Evolutionary conservation across 2,797 vertebrate species (phyloP), one percentile per base, ranked within the genome.

Genomic region (Sebastes dallii): DNA sequence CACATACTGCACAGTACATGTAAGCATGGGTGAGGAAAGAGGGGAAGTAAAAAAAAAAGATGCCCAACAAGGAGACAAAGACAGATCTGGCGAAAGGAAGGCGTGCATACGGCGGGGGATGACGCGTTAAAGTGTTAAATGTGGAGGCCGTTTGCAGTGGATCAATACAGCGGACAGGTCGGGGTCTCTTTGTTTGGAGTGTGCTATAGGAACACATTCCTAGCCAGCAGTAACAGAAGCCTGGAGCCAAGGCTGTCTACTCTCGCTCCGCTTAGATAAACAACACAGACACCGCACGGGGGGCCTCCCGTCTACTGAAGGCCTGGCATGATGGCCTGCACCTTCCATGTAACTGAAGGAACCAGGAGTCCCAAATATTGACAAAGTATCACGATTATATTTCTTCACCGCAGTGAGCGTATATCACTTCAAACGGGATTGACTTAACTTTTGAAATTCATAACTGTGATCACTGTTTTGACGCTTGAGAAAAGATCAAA

Each of bases 201-300:
- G 90, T 95, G 92, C 94, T 93, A 92, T 91, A 95, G 92, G 93
- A 96, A 96, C 95, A 92, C 95, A 96, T 97, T 97, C 96, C 95
- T 94, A 89, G 94, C 95, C 92, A 91, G 95, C 95, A 94, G 96
- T 96, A 96, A 97, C 95, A 96, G 95, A 95, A 97, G 95, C 90
- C 96, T 97, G 97, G 97, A 98, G 97, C 96, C 97, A 94, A 92
- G 86, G 91, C 94, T 94, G 96, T 96, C 96, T 96, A 95, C 95
- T 95, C 88, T 90, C 94, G 92, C 90, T 88, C 87, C 72, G 88
- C 96, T 96, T 96, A 95, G 95, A 97, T 97, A 97, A 97, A 97
- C 96, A 98, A 90, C 85, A 65, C 83, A 93, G 91, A 93, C 93
- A 92, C 87, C 68, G 77, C 96, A 90, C 84, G 94, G 91, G 94